Evolutionary conservation across 2,797 vertebrate genomes (phyloP).

Genomic region (Cryptoprocta ferox): DNA sequence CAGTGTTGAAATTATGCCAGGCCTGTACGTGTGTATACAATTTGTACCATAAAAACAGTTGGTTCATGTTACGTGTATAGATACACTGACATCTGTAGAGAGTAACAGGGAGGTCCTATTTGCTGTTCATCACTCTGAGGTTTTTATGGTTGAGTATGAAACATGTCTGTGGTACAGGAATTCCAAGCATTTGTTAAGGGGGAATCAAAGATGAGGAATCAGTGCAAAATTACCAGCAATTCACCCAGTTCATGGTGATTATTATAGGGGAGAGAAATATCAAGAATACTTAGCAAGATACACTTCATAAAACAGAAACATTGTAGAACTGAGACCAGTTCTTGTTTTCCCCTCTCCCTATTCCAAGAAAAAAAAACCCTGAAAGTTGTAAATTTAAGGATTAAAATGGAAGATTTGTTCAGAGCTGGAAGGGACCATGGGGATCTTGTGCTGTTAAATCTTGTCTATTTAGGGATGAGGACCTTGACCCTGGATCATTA

Average conservation of each 20-base stretch:
- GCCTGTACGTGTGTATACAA: not conserved
- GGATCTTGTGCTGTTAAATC: not conserved
- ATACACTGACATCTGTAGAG: not conserved
- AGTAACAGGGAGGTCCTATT: not conserved
- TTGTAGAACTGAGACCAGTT: slow-evolving; percentile 19
- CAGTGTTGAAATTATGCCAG: slow-evolving; percentile 38
- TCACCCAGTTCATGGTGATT: not conserved
- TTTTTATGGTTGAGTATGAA: slow-evolving; percentile 16
- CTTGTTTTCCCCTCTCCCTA: not conserved
- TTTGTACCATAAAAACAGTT: not conserved
- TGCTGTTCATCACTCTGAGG: slow-evolving; percentile 14
- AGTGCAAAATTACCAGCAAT: not conserved
- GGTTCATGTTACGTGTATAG: not conserved
- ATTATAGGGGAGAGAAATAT: not conserved
- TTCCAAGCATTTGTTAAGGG: slow-evolving; percentile 44
- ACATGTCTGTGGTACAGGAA: not conserved
- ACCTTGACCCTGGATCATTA: not conserved
- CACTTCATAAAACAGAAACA: slow-evolving; percentile 8
- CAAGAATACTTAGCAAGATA: not conserved
- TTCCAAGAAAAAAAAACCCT: not conserved
- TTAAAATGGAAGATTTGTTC: slow-evolving; percentile 42
- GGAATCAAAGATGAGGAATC: slow-evolving; percentile 12
- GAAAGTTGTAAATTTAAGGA: not conserved
- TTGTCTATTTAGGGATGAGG: not conserved
- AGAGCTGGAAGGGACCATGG: not conserved